These are phyloP conservation scores for Lycophotia porphyrea DNA, from an alignment of 2,888 invertebrate species.

Conservation along the genomic window DNA sequence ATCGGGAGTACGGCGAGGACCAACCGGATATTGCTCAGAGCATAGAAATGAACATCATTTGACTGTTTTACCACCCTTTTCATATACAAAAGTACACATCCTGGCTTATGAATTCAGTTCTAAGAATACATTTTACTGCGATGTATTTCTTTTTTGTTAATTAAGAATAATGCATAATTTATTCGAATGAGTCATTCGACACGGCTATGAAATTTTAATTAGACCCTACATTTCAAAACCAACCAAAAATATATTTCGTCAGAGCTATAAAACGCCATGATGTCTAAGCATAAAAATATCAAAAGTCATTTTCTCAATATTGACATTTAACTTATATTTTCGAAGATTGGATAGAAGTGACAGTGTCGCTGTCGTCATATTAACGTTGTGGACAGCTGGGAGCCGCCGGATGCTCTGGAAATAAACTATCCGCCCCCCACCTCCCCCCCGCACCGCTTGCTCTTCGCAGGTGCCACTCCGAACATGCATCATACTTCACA, in stretches of 20 bases:
- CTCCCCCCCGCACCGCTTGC: slow-evolving; percentile 39
- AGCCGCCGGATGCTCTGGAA: slow-evolving; percentile 86
- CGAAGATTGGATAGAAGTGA: slow-evolving; percentile 81
- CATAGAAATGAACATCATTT: slow-evolving; percentile 75
- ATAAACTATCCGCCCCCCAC: slow-evolving; percentile 77
- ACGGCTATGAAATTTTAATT: slow-evolving; percentile 43
- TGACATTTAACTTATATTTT: slow-evolving; percentile 84
- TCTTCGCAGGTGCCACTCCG: slow-evolving; percentile 79
- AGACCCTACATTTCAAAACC: slow-evolving; percentile 15
- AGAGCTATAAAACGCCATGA: slow-evolving; percentile 18
- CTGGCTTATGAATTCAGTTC: slow-evolving; percentile 60
- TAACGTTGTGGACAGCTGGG: slow-evolving; percentile 86
- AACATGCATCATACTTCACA: slow-evolving; percentile 83
- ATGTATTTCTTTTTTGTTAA: slow-evolving; percentile 1
- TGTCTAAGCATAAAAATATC: slow-evolving; percentile 49
- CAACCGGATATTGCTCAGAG: slow-evolving; percentile 77
- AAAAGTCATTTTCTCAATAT: slow-evolving; percentile 68
- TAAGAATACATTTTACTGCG: not conserved
- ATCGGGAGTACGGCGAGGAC: slow-evolving; percentile 64
- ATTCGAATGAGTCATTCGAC: slow-evolving; percentile 14
- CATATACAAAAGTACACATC: slow-evolving; percentile 59
- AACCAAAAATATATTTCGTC: slow-evolving; percentile 27
- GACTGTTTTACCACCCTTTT: slow-evolving; percentile 70
- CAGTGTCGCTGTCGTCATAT: slow-evolving; percentile 84
- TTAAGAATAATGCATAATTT: slow-evolving; percentile 20